A percentile compares a stretch with the other conserved stretches of the same genome.
These are phyloP conservation scores for Eupsilia transversa DNA, from an alignment of 2,888 invertebrate species.

Conservation along the genomic window DNA sequence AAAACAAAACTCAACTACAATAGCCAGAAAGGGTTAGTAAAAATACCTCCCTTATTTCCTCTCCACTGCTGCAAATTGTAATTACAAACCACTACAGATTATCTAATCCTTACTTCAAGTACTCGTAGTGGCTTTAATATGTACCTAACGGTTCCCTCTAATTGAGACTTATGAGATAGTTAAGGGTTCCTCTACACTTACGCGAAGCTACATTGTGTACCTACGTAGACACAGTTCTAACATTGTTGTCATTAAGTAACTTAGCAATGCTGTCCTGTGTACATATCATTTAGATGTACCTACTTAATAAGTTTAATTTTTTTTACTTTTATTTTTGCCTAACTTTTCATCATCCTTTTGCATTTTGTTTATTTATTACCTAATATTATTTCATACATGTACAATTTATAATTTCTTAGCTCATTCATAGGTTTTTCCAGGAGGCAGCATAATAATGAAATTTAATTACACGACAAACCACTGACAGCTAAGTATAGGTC, in stretches of 20 bases:
- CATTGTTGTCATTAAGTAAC: not conserved
- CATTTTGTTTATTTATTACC: too few relatives aligned
- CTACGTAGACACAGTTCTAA: not conserved
- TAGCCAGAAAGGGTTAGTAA: not conserved
- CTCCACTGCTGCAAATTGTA: conserved; percentile 26
- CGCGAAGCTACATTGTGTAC: conserved; percentile 4
- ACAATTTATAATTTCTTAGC: too few relatives aligned
- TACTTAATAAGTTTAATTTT: too few relatives aligned
- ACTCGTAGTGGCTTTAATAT: conserved; percentile 46
- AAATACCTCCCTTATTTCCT: not conserved
- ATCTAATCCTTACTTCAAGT: conserved; percentile 42
- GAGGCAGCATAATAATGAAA: too few relatives aligned
- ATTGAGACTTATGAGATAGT: conserved; percentile 60
- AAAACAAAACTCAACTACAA: not conserved
- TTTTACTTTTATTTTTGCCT: too few relatives aligned
- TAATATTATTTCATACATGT: too few relatives aligned
- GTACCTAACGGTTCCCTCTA: conserved; percentile 54
- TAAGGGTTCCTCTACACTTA: conserved; percentile 28
- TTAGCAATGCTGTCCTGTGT: not conserved
- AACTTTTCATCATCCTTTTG: too few relatives aligned
- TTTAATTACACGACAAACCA: too few relatives aligned
- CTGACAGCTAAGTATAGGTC: too few relatives aligned
- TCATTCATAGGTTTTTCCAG: too few relatives aligned
- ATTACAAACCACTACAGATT: conserved; percentile 41
- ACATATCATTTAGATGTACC: too few relatives aligned